Base-by-base conservation (phyloP, 2,797 vertebrate genomes). In the Danionella dracula region DNA sequence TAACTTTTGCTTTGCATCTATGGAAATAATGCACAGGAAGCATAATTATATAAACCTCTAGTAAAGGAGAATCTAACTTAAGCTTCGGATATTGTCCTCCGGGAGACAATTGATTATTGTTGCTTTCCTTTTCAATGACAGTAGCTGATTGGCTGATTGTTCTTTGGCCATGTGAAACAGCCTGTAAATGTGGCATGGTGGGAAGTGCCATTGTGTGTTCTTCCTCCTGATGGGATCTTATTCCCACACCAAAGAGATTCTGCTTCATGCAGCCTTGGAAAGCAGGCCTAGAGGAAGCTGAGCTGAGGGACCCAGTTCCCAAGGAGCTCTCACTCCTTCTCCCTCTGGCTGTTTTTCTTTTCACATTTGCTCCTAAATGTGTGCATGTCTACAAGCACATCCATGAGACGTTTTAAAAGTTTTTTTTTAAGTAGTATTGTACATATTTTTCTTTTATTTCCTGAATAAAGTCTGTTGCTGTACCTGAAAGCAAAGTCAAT, bases 181-280 rank as follows among this genome's bases (percentile, higher is more conserved):
- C 86, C 89, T 87, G 82, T 89, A 88, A 91, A 94, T 88, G 87
- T 89, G 91, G 91, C 91, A 93, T 90, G 89, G 86, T 87, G 90
- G 94, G 94, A 96, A 97, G 91, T 92, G 88, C 93, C 91, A 99
- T 98, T 99, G 95, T 98, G 91, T 93, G 90, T 88, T 88, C 89
- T 92, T 97, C 92, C 93, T 92, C 89, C 87, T 89, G 81, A 90
- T 92, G 83, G 89, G 91, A 90, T 87, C 89, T 87, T 90, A 94
- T 98, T 99, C 96, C 96, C 96, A 99, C 83, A 93, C 94, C 94
- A 96, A 97, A 92, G 87, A 91, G 90, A 86, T 91, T 87, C 88
- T 87, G 89, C 89, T 86, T 86, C 2, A 76, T 78, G 59, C 80
- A 80, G 63, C 71, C 71, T 71, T 76, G 75, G 68, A 54, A 80